Conservation (phyloP, 2,888 invertebrate species). For the Nomada ferruginata region DNA sequence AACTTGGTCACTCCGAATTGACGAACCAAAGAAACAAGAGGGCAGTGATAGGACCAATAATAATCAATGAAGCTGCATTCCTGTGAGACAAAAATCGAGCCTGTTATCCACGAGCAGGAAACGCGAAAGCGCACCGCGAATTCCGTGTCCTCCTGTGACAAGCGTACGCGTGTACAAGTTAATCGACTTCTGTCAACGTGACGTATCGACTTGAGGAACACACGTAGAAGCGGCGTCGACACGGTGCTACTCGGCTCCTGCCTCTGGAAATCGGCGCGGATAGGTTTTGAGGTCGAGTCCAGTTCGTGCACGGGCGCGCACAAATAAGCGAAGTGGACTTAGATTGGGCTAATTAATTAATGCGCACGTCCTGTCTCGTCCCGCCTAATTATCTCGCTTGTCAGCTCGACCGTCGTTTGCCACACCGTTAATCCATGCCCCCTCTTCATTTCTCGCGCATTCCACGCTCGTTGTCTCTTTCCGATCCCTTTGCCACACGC, state of each 20-base stretch:
- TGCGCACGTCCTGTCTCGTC: slow-evolving; percentile 84
- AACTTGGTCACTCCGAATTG: too few relatives aligned
- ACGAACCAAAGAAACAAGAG: too few relatives aligned
- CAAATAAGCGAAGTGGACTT: slow-evolving; percentile 81
- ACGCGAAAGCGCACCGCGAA: not conserved
- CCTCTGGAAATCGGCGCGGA: slow-evolving; percentile 65
- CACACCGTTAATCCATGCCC: slow-evolving; percentile 74
- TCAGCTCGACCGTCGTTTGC: slow-evolving; percentile 77
- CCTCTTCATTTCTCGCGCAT: slow-evolving; percentile 43
- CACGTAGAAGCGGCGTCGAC: not conserved
- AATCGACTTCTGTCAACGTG: slow-evolving; percentile 37
- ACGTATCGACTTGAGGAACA: slow-evolving; percentile 6
- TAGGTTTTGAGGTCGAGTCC: slow-evolving; percentile 76
- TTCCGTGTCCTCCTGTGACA: slow-evolving; percentile 1
- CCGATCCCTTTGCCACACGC: slow-evolving; percentile 15
- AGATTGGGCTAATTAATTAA: slow-evolving; percentile 84
- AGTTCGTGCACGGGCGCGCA: slow-evolving; percentile 73
- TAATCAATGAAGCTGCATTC: too few relatives aligned
- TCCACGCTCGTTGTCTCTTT: slow-evolving; percentile 49
- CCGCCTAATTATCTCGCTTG: slow-evolving; percentile 83
- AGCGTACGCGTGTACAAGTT: slow-evolving; percentile 21
- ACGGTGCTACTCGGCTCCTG: slow-evolving; percentile 9
- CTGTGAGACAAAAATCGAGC: too few relatives aligned
- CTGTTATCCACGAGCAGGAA: too few relatives aligned
- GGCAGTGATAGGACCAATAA: too few relatives aligned